phyloP scores from a whole-genome alignment of 2,888 invertebrate species.

The Saturnia pavonia region DNA sequence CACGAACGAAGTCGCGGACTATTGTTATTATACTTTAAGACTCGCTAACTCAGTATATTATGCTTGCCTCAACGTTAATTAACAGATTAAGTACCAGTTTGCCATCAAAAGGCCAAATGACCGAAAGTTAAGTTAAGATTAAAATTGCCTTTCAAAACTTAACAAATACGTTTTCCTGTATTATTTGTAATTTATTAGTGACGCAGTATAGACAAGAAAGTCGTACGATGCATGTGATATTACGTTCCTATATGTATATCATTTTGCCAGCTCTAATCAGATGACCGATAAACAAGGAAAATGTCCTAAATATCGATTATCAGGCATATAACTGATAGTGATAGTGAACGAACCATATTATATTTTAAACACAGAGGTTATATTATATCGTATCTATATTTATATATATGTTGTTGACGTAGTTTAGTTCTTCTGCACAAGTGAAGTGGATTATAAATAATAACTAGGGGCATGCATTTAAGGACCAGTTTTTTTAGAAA shows the following conservation, averaged over 20 bases:
- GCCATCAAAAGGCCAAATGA: neutral
- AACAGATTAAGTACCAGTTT: neutral
- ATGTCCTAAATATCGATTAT: conserved; percentile 1
- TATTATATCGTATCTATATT: neutral
- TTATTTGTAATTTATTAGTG: neutral
- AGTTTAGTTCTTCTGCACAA: neutral
- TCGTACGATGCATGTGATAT: conserved; percentile 8
- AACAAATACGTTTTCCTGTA: neutral
- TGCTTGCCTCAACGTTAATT: too few relatives aligned
- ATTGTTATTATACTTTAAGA: neutral
- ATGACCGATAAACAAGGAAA: conserved; percentile 15
- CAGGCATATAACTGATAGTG: neutral
- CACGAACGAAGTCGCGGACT: too few relatives aligned
- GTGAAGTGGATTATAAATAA: too few relatives aligned
- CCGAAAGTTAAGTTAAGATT: neutral
- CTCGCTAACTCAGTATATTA: neutral
- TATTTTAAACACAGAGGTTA: neutral
- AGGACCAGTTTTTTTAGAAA: too few relatives aligned
- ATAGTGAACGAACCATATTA: neutral
- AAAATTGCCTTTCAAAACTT: neutral
- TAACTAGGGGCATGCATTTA: too few relatives aligned
- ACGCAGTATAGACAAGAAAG: neutral
- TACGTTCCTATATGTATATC: neutral
- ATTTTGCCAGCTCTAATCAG: conserved; percentile 9
- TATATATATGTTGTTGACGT: neutral